These are phyloP conservation scores for Lucilia sericata DNA, from an alignment of 1,140 invertebrate species.

Conservation along the genomic window DNA sequence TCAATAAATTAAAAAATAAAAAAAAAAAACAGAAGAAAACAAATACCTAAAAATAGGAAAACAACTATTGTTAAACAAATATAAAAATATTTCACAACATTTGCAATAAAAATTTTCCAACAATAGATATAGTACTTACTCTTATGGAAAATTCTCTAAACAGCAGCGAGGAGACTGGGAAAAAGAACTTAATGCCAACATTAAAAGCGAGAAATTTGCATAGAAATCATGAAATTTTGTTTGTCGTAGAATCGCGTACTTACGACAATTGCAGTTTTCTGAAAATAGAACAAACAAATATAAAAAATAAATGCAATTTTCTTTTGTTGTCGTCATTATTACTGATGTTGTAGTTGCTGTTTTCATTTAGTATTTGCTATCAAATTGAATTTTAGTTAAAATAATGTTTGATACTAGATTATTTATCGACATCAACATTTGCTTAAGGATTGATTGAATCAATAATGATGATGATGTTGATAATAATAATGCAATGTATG, in stretches of 20 bases:
- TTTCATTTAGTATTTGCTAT: neutral
- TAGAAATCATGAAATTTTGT: neutral
- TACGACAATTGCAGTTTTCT: neutral
- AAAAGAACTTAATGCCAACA: neutral
- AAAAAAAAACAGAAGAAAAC: too few species aligned
- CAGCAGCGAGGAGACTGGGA: neutral
- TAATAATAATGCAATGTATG: neutral
- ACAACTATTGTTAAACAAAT: neutral
- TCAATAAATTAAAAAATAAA: neutral
- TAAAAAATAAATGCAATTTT: neutral
- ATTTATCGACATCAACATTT: conserved; percentile 4
- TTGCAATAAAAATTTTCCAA: neutral
- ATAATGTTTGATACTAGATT: conserved; percentile 3
- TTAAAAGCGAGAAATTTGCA: neutral
- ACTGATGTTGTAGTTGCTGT: neutral
- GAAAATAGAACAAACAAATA: conserved; percentile 17
- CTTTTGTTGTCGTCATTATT: neutral
- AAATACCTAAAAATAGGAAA: too few species aligned
- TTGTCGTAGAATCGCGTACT: neutral
- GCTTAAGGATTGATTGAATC: neutral
- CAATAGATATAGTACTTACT: neutral
- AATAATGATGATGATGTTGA: neutral
- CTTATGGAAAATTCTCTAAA: neutral
- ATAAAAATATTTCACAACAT: neutral
- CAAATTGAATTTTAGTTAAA: neutral